Evolutionary conservation across 2,797 vertebrate species (phyloP).

Genomic region (Labroides dimidiatus): DNA sequence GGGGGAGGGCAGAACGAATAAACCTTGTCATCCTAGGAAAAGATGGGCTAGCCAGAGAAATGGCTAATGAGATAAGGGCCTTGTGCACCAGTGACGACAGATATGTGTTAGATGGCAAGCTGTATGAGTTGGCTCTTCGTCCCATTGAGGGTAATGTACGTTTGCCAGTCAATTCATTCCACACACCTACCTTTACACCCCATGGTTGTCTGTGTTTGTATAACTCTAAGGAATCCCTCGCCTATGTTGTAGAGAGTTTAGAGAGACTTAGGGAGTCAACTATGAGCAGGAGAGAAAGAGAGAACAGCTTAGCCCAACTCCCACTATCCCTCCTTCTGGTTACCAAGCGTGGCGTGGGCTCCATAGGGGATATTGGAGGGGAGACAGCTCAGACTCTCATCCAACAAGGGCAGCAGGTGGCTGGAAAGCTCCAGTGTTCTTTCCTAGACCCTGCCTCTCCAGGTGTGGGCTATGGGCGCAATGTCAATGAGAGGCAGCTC

Average conservation of each 20-base stretch:
- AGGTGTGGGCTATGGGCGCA: constrained; percentile 92
- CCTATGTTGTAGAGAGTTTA: constrained; percentile 95
- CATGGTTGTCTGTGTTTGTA: constrained; percentile 98
- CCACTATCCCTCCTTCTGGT: constrained; percentile 91
- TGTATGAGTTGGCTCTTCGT: constrained; percentile 93
- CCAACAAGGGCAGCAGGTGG: constrained; percentile 93
- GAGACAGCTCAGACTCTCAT: constrained; percentile 95
- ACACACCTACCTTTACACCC: constrained; percentile 94
- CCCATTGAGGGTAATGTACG: constrained; percentile 98
- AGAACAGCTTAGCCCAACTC: constrained; percentile 87
- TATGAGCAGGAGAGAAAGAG: constrained; percentile 88
- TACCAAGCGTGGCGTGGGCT: constrained; percentile 92
- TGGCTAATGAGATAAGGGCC: constrained; percentile 97
- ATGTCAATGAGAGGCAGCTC: constrained; percentile 94
- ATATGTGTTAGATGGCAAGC: constrained; percentile 93
- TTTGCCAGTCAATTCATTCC: constrained; percentile 96
- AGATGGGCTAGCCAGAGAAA: constrained; percentile 93
- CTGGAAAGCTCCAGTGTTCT: constrained; percentile 90
- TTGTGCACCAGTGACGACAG: constrained; percentile 95
- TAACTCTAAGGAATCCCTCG: constrained; percentile 96
- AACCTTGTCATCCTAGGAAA: constrained; percentile 97
- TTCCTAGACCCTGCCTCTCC: constrained; percentile 93
- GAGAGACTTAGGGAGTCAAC: constrained; percentile 93
- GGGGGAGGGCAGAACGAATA: constrained; percentile 89
- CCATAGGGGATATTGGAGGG: constrained; percentile 89